A percentile compares a stretch with the other conserved stretches of the same genome.
Conservation (phyloP, 2,888 invertebrate species). For the Lithophane socia region DNA sequence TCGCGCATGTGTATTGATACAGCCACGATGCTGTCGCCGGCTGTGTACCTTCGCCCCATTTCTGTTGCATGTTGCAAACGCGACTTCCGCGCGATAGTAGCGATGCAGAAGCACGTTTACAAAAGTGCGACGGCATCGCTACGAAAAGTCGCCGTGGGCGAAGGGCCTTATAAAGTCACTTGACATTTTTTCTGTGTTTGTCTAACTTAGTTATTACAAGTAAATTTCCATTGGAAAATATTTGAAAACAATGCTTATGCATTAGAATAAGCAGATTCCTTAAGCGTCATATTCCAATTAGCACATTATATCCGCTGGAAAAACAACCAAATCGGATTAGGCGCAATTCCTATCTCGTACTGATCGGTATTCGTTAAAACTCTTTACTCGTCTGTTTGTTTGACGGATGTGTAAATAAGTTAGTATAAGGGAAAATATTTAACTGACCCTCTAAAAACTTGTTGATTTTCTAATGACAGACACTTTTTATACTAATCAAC, state of each 20-base stretch:
- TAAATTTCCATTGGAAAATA: slow-evolving; percentile 5
- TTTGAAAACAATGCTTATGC: slow-evolving; percentile 14
- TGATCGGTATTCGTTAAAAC: not conserved
- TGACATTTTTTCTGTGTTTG: not conserved
- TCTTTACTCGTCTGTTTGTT: not conserved
- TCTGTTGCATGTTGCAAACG: too few species aligned
- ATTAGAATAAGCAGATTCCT: slow-evolving; percentile 25
- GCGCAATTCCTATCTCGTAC: not conserved
- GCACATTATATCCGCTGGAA: slow-evolving; percentile 20
- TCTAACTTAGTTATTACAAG: slow-evolving; percentile 2
- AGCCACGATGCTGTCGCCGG: too few species aligned
- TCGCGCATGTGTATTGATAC: too few species aligned
- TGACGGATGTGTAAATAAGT: not conserved
- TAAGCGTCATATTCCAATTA: slow-evolving; percentile 28
- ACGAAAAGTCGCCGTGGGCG: too few species aligned
- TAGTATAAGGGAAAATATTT: not conserved
- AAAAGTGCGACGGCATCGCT: too few species aligned
- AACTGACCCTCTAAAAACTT: not conserved
- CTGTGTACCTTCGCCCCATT: too few species aligned
- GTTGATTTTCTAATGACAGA: not conserved
- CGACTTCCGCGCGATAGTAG: too few species aligned
- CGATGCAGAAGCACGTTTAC: too few species aligned
- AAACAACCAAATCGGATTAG: slow-evolving; percentile 30
- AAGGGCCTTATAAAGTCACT: too few species aligned
- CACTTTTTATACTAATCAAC: too few species aligned